Base-by-base conservation (phyloP, 2,888 invertebrate species). In the Lithosia quadra region DNA sequence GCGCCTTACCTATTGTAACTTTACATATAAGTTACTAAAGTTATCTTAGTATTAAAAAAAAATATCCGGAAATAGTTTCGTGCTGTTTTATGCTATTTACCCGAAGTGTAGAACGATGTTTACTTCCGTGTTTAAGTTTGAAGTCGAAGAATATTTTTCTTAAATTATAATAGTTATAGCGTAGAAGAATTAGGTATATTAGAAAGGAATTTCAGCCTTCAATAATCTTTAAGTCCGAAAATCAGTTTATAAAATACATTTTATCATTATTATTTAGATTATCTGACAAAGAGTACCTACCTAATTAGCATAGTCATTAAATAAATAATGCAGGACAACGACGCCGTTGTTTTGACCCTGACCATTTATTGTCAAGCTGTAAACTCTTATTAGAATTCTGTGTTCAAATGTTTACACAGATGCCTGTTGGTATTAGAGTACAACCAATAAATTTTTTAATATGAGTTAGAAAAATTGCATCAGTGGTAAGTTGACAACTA, bases 91-190 rank as follows among this genome's bases (percentile, higher is more conserved):
- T 5, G 34, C 18, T 24, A 59, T 15, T 63, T 15, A 13, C 13
- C 64, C 18, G 33, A 36, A 69, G n/a, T 49, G 34, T 28, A 55
- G n/a, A n/a, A n/a, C 24, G 11, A 63, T 79, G 75, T 80, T 82
- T 75, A 83, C 84, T 87, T 88, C 86, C 86, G 84, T 77, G 61
- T 81, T 72, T 62, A 59, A n/a, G 71, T 62, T 69, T 53, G 76
- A 71, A 77, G 61, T 81, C 75, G 79, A 82, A 87, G 77, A 81
- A 81, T 84, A 63, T 39, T 68, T 57, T 64, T 2, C 33, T 56
- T 56, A 62, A 65, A 68, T 63, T 60, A 63, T 61, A 62, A 69
- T 68, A 66, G 58, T 22, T 21, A 3, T 56, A 24, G 8, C 11
- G n/a, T 10, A 69, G n/a, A 24, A 59, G n/a, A 53, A 76, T 36